phyloP scores from a whole-genome alignment of 2,888 invertebrate genomes.

The Tortrix viridana region DNA sequence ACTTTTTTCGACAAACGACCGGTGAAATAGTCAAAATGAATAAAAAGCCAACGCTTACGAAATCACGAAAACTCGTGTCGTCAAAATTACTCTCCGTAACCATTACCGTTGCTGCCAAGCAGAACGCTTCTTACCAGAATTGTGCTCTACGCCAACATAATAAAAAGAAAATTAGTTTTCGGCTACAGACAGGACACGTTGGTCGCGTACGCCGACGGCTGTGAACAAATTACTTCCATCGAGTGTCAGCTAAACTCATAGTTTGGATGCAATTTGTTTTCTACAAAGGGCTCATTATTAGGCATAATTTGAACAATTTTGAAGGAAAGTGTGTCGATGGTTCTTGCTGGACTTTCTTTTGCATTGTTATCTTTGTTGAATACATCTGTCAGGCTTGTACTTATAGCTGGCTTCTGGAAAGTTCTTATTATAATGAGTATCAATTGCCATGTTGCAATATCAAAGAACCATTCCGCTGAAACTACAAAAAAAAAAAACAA shows the following conservation, averaged over 20 bases:
- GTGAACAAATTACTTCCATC: conserved; percentile 64
- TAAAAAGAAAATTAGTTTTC: conserved; percentile 41
- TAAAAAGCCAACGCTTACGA: conserved; percentile 62
- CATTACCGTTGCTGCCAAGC: conserved; percentile 31
- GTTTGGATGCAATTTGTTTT: conserved; percentile 59
- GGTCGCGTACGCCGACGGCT: conserved; percentile 46
- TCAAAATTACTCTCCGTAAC: conserved; percentile 60
- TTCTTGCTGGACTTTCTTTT: conserved; percentile 45
- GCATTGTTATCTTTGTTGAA: conserved; percentile 39
- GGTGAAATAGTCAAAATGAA: conserved; percentile 62
- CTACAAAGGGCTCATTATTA: conserved; percentile 57
- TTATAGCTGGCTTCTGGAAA: conserved; percentile 16
- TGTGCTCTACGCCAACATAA: conserved; percentile 41
- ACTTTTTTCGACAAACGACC: conserved; percentile 58
- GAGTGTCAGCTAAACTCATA: conserved; percentile 61
- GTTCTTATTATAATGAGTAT: conserved; percentile 21
- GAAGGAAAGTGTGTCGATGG: conserved; percentile 47
- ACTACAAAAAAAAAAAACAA: too few species aligned
- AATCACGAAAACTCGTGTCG: conserved; percentile 77
- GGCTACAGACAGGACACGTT: conserved; percentile 26
- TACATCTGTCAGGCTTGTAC: conserved; percentile 19
- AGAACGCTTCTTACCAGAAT: conserved; percentile 38
- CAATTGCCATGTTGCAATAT: neutral
- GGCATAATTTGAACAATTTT: conserved; percentile 54
- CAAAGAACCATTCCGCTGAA: too few species aligned